A percentile compares a stretch with the other conserved stretches of the same genome.
phyloP scores from a whole-genome alignment of 2,797 vertebrate species.

The Phoebastria nigripes region DNA sequence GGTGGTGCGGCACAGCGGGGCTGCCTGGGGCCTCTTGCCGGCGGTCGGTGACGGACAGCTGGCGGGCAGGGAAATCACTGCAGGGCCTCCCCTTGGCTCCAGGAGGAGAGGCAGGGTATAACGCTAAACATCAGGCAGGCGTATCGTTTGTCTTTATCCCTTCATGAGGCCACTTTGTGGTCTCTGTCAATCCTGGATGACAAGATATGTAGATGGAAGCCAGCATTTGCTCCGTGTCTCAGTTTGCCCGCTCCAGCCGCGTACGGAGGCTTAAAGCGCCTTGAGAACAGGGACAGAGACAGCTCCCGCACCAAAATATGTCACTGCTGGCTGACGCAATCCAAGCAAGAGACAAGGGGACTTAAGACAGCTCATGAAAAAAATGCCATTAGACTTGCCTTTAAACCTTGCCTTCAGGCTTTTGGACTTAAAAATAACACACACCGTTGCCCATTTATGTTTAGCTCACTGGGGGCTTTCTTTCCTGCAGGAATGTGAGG shows the following conservation, averaged over 20 bases:
- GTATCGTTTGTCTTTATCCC: neutral
- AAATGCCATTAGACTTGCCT: slow-evolving; percentile 21
- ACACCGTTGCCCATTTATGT: slow-evolving; percentile 40
- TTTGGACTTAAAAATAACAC: slow-evolving; percentile 61
- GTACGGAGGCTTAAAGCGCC: neutral
- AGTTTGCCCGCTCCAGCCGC: neutral
- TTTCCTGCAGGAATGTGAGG: slow-evolving; percentile 58
- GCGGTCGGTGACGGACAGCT: neutral
- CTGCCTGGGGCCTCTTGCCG: neutral
- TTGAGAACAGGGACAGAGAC: neutral
- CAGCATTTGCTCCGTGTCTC: slow-evolving; percentile 42
- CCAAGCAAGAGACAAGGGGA: slow-evolving; percentile 57
- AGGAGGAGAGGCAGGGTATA: neutral
- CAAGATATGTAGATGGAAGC: slow-evolving; percentile 18
- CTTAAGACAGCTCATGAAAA: slow-evolving; percentile 58
- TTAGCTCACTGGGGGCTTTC: slow-evolving; percentile 30
- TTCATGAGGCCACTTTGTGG: neutral
- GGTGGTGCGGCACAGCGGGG: neutral
- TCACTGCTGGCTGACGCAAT: slow-evolving; percentile 36
- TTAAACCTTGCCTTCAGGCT: slow-evolving; percentile 55
- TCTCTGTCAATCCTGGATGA: slow-evolving; percentile 36
- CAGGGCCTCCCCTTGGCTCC: neutral
- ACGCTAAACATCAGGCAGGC: neutral
- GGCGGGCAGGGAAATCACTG: neutral
- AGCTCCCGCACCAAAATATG: slow-evolving; percentile 37